A percentile compares a stretch with the other conserved stretches of the same genome.
phyloP scores from a whole-genome alignment of 2,113 vertebrate genomes.

The Actinemys pallida region DNA sequence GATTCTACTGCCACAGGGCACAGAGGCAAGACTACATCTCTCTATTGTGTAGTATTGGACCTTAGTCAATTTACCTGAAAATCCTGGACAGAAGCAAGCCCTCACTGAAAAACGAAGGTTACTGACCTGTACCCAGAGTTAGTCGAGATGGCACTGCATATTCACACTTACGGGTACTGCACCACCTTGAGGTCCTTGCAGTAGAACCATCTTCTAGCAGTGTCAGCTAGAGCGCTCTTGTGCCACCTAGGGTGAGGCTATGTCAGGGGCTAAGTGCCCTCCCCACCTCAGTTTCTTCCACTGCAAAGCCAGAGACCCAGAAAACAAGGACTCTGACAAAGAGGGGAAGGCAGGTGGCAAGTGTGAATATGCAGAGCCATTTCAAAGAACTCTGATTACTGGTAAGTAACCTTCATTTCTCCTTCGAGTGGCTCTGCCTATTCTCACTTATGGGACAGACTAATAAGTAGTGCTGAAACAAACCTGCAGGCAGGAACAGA shows the following conservation, averaged over 20 bases:
- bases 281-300: background rate
- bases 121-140: background rate
- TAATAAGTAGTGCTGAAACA: background rate
- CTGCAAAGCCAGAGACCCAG: background rate
- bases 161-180: background rate
- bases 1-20: background rate
- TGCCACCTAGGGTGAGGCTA: background rate
- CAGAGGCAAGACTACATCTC: background rate
- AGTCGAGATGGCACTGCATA: background rate
- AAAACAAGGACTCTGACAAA: background rate
- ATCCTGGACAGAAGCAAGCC: background rate
- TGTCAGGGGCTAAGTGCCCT: background rate
- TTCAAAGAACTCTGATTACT: background rate
- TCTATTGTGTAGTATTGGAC: background rate
- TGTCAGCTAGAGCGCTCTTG: background rate
- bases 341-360: background rate
- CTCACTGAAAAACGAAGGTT: background rate
- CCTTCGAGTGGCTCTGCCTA: background rate
- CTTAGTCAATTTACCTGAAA: background rate
- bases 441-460: background rate
- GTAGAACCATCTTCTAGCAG: background rate
- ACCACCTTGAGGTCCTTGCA: background rate
- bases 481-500: background rate
- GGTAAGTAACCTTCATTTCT: background rate
- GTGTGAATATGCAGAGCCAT: background rate